These are phyloP conservation scores for Pseudopipra pipra DNA, from an alignment of 2,113 vertebrate genomes.

Conservation along the genomic window DNA sequence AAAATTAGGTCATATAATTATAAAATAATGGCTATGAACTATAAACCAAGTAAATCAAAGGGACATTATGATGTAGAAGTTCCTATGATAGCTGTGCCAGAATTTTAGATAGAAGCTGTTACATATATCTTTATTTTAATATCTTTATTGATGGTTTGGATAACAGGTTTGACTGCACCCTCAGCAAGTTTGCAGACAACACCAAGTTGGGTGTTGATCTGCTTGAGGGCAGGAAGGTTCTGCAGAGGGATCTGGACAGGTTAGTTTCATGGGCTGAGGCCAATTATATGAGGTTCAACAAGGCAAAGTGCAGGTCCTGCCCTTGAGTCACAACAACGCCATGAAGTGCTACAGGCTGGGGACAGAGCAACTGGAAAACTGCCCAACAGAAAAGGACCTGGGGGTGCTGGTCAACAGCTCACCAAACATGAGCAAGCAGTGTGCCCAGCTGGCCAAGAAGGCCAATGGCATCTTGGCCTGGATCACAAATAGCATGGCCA, in stretches of 20 bases:
- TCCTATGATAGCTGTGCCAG: background rate
- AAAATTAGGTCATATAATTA: background rate
- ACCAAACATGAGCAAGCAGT: background rate
- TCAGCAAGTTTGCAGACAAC: background rate
- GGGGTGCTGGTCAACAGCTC: rapidly evolving
- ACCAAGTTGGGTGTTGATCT: background rate
- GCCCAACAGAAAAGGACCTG: background rate
- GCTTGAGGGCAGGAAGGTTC: background rate
- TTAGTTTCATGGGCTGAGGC: background rate
- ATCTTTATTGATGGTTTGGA: background rate
- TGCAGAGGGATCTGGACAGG: background rate
- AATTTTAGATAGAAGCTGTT: background rate
- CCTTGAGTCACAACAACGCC: background rate
- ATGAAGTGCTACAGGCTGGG: no score
- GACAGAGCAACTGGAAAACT: background rate
- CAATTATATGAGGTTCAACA: background rate
- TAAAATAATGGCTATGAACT: background rate
- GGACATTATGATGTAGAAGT: background rate
- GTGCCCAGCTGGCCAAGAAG: background rate
- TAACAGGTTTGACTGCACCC: background rate
- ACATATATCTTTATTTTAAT: background rate
- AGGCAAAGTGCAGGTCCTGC: rapidly evolving
- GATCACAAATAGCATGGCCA: background rate
- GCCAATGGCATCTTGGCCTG: background rate
- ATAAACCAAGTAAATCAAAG: background rate